Base-by-base conservation (phyloP, 2,797 vertebrate genomes). In the Liparis tanakae region DNA sequence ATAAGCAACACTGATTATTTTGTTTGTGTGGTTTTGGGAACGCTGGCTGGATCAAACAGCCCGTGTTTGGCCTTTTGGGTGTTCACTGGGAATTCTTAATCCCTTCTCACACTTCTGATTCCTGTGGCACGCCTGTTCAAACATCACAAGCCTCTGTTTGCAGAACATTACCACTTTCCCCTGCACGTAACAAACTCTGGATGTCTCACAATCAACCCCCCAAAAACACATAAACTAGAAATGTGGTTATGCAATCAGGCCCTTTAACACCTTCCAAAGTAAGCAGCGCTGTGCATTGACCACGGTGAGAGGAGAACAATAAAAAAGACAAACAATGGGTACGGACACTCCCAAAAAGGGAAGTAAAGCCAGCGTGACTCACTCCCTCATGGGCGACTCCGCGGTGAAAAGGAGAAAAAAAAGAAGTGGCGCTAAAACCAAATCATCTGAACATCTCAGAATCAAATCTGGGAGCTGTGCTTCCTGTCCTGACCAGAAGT, bases 321-420 rank as follows among this genome's bases (percentile, higher is more conserved):
- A 80, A 87, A 80, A 30, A 87, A 80, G 61, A 76, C 51, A 71
- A 90, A 85, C 86, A 91, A 92, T 88, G 64, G 64, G 79, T 58
- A 78, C 61, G 67, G 63, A 66, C 74, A 55, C 78, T 82, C 79
- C 82, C 56, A 25, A 85, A 88, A 69, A 84, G 76, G 88, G 85
- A 91, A 90, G 87, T 86, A 78, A 76, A 80, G 70, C 55, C 61
- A 80, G 64, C 0, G 10, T 91, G 89, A 90, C 75, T 92, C 90
- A 92, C 72, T 79, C 72, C 76, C 83, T 79, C 84, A 71, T 81
- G 85, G 85, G 81, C 82, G 70, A 62, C 67, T 74, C 50, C 44
- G 76, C 20, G 0, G 70, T 71, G 67, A 78, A 79, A 79, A 85
- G 79, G 62, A 87, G 66, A 84, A 78, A 85, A 78, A 85, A 87